A percentile compares a stretch with the other conserved stretches of the same genome.
These are phyloP conservation scores for Gobio occitaniae DNA, from an alignment of 2,797 vertebrate genomes.

Conservation along the genomic window DNA sequence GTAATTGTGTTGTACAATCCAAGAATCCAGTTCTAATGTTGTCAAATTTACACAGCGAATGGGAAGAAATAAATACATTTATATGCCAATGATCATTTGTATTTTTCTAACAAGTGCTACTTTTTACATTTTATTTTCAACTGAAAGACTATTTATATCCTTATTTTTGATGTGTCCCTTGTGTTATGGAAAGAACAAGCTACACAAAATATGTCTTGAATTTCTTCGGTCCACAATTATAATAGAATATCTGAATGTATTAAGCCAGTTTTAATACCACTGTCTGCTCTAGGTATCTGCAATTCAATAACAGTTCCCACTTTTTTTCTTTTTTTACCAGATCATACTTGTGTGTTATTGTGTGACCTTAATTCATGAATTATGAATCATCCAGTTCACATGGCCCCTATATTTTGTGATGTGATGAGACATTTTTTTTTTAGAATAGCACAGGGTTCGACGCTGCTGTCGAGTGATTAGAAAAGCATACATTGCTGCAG, in stretches of 20 bases:
- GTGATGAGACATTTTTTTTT: slow-evolving; percentile 63
- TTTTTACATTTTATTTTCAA: slow-evolving; percentile 78
- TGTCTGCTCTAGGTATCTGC: slow-evolving; percentile 14
- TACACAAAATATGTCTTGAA: slow-evolving; percentile 26
- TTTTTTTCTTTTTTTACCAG: slow-evolving; percentile 1
- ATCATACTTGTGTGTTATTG: slow-evolving; percentile 38
- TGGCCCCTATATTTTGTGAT: slow-evolving; percentile 75
- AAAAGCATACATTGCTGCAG: slow-evolving; percentile 85
- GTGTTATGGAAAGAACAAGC: slow-evolving; percentile 73
- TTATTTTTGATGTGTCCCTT: slow-evolving; percentile 75
- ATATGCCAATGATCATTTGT: slow-evolving; percentile 87
- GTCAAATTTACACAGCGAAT: slow-evolving; percentile 84
- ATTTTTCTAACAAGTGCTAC: slow-evolving; percentile 86
- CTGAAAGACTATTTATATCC: slow-evolving; percentile 73
- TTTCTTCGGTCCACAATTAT: slow-evolving; percentile 13
- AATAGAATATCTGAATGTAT: slow-evolving; percentile 41
- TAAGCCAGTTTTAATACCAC: slow-evolving; percentile 38
- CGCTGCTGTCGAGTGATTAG: slow-evolving; percentile 82
- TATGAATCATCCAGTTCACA: slow-evolving; percentile 60
- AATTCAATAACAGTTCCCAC: slow-evolving; percentile 33
- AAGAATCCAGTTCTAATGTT: slow-evolving; percentile 80
- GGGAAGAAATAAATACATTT: slow-evolving; percentile 87
- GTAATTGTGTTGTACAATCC: slow-evolving; percentile 81
- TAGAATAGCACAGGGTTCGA: slow-evolving; percentile 72
- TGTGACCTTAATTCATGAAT: slow-evolving; percentile 45